Percentiles rank a stretch among this genome's conserved stretches.
Conservation (phyloP, 2,113 vertebrate genomes). For the Mobula hypostoma region DNA sequence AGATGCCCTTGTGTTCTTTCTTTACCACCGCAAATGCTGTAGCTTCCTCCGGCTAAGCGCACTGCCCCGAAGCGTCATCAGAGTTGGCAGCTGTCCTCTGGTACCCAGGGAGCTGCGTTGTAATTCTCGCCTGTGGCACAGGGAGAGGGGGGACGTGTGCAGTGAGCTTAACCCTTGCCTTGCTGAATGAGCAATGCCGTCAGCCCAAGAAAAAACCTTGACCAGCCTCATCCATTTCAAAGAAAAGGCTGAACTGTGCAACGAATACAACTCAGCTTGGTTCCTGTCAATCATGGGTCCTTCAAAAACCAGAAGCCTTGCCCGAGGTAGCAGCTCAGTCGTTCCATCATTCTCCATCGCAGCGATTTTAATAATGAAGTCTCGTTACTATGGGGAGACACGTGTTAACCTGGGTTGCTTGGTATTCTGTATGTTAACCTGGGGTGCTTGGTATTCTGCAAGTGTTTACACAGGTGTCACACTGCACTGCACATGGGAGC, state of each 20-base stretch:
- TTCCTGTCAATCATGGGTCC: background rate
- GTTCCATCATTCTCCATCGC: too few species aligned
- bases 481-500: too few species aligned
- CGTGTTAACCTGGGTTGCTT: background rate
- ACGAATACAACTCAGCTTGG: background rate
- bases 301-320: background rate
- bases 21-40: background rate
- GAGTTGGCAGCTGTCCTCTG: background rate
- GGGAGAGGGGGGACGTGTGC: background rate
- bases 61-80: background rate
- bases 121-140: background rate
- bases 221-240: background rate
- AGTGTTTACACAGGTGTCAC: background rate
- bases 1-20: background rate
- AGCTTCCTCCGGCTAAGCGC: background rate
- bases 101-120: background rate
- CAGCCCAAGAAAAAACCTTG: background rate
- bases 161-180: background rate
- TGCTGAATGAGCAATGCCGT: background rate
- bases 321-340: background rate
- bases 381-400: background rate
- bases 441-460: background rate
- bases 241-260: background rate
- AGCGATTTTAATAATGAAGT: too few species aligned
- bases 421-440: background rate